phyloP scores from a whole-genome alignment of 2,888 invertebrate species.

The Lucinisca nassula region DNA sequence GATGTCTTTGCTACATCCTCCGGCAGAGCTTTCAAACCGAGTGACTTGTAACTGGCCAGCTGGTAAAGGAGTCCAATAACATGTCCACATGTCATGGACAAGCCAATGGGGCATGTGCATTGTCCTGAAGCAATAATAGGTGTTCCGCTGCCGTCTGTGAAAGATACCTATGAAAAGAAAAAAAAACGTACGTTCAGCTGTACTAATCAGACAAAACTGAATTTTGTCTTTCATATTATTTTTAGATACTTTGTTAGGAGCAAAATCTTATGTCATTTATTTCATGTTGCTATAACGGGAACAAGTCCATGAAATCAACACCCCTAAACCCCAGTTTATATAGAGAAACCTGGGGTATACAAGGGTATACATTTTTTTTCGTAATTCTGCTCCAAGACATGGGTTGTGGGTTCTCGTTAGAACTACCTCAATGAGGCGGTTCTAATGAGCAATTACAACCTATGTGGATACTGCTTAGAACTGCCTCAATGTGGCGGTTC shows the following conservation, averaged over 20 bases:
- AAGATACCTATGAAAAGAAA: not conserved
- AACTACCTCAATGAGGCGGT: no score
- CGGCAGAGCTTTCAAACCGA: slow-evolving; percentile 10
- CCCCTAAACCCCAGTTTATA: no score
- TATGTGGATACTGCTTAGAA: not conserved
- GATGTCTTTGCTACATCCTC: slow-evolving; percentile 17
- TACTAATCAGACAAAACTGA: not conserved
- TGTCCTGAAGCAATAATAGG: not conserved
- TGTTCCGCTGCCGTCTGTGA: not conserved
- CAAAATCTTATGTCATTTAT: not conserved
- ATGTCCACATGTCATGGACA: slow-evolving; percentile 3
- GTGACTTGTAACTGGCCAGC: not conserved
- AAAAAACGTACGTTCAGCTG: not conserved
- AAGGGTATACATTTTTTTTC: no score
- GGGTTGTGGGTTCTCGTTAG: no score
- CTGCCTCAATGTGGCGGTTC: no score
- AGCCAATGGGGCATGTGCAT: slow-evolving; percentile 17
- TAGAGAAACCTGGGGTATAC: no score
- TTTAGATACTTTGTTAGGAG: not conserved
- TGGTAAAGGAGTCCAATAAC: slow-evolving; percentile 13
- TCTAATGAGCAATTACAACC: no score
- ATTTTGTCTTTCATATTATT: not conserved
- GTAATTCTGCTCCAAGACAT: no score
- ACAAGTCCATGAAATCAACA: no score
- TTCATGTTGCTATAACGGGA: not conserved